Evolutionary conservation across 2,888 invertebrate genomes (phyloP).

Genomic region (Baronia brevicornis): DNA sequence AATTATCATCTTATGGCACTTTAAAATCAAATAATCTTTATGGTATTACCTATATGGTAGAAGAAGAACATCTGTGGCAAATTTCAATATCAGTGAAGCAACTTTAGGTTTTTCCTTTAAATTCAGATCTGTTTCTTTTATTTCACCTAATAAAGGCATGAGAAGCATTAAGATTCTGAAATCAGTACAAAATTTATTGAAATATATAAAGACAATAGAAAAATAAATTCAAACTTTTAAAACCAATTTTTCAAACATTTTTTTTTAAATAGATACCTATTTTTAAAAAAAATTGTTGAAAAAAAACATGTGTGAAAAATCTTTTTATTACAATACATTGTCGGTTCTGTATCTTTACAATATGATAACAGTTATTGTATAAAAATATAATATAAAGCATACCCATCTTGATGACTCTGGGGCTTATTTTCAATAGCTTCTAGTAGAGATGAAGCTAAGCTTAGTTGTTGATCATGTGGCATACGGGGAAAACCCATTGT

Average conservation of each 20-base stretch:
- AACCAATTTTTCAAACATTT: not conserved
- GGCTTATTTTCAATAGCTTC: constrained; percentile 88
- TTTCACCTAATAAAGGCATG: constrained; percentile 85
- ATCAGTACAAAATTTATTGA: constrained; percentile 19
- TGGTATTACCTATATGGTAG: constrained; percentile 86
- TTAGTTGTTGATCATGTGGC: constrained; percentile 82
- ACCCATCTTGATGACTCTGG: constrained; percentile 89
- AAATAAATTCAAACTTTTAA: too few relatives aligned
- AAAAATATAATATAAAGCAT: constrained; percentile 22
- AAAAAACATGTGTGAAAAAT: constrained; percentile 10
- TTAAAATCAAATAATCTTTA: not conserved
- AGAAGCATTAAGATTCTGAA: constrained; percentile 85
- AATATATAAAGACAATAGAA: too few relatives aligned
- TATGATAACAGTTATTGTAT: not conserved
- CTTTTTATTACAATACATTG: not conserved
- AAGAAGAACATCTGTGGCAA: constrained; percentile 88
- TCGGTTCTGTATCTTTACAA: too few relatives aligned
- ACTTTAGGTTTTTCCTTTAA: constrained; percentile 83
- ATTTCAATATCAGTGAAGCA: constrained; percentile 80
- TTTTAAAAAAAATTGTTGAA: too few relatives aligned
- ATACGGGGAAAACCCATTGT: constrained; percentile 93
- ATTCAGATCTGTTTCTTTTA: constrained; percentile 80
- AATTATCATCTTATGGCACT: too few relatives aligned
- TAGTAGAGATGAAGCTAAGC: constrained; percentile 83
- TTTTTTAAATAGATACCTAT: too few relatives aligned